A percentile compares a stretch with the other conserved stretches of the same genome.
These are phyloP conservation scores for Pemphredon lugubris DNA, from an alignment of 2,888 invertebrate genomes.

Conservation along the genomic window DNA sequence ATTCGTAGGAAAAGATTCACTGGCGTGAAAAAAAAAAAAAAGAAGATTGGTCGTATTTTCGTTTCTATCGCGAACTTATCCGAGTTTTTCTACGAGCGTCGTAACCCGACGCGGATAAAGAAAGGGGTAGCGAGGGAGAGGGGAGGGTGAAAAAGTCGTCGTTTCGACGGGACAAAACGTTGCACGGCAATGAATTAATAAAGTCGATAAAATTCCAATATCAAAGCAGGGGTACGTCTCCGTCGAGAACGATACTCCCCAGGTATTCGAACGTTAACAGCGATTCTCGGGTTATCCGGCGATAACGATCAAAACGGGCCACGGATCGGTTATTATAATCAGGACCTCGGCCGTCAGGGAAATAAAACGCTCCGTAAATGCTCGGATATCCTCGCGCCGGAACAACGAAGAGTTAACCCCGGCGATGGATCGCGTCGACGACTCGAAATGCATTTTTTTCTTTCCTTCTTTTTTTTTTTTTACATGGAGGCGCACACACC, in stretches of 20 bases:
- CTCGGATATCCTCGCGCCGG: background rate
- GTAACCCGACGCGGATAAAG: too few relatives aligned
- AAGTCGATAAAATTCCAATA: conserved; percentile 36
- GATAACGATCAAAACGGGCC: background rate
- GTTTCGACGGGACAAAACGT: background rate
- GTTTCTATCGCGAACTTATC: too few relatives aligned
- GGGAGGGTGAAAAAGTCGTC: too few relatives aligned
- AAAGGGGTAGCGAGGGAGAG: too few relatives aligned
- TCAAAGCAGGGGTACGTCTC: conserved; percentile 8
- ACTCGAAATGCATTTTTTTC: background rate
- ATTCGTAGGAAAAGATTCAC: too few relatives aligned
- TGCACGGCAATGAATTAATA: conserved; percentile 27
- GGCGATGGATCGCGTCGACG: background rate
- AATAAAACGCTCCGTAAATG: background rate
- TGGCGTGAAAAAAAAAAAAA: too few relatives aligned
- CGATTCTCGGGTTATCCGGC: conserved; percentile 1
- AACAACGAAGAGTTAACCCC: background rate
- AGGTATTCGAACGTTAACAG: conserved; percentile 9
- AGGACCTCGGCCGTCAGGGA: conserved; percentile 4
- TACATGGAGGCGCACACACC: background rate
- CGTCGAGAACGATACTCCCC: conserved; percentile 11
- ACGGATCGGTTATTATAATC: background rate
- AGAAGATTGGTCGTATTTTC: too few relatives aligned
- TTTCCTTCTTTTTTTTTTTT: too few relatives aligned
- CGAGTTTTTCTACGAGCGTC: too few relatives aligned